Evolutionary conservation across 1,140 invertebrate genomes (phyloP).

Genomic region (Ips nitidus): DNA sequence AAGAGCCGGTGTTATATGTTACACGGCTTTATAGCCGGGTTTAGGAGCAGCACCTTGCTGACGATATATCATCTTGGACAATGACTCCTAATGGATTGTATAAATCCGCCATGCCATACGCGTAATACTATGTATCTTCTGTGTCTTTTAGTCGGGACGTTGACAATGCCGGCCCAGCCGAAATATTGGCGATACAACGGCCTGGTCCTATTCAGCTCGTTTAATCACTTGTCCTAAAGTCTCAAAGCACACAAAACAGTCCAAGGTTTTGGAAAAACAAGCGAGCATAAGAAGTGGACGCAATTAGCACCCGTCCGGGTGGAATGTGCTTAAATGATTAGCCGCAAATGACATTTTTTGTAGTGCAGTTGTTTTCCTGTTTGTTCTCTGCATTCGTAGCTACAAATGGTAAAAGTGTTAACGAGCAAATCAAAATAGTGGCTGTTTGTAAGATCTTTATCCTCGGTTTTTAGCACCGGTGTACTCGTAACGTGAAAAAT

Average conservation of each 20-base stretch:
- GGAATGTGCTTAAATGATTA: slow-evolving; percentile 32
- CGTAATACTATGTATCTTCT: slow-evolving; percentile 39
- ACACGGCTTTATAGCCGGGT: slow-evolving; percentile 38
- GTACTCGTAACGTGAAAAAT: slow-evolving; percentile 1
- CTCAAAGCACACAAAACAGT: too few species aligned
- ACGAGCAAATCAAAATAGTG: slow-evolving; percentile 6
- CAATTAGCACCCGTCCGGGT: slow-evolving; percentile 23
- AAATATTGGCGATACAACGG: too few species aligned
- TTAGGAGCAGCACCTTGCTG: slow-evolving; percentile 45
- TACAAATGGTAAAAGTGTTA: slow-evolving; percentile 29
- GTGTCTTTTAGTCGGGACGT: slow-evolving; percentile 22
- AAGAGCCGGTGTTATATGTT: slow-evolving; percentile 45
- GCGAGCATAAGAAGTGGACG: slow-evolving; percentile 5
- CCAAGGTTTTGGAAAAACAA: background rate
- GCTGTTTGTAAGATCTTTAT: slow-evolving; percentile 20
- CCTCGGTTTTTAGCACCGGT: slow-evolving; percentile 13
- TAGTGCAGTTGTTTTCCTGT: slow-evolving; percentile 28
- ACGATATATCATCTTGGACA: slow-evolving; percentile 42
- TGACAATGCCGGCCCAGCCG: background rate
- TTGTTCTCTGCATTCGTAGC: slow-evolving; percentile 20
- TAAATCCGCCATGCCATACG: slow-evolving; percentile 40
- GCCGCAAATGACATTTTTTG: slow-evolving; percentile 35
- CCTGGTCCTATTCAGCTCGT: too few species aligned
- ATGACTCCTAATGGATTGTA: slow-evolving; percentile 41
- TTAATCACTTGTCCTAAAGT: too few species aligned